Evolutionary conservation across 1,140 invertebrate species (phyloP), one percentile per base, ranked within the genome.

Genomic region (Holcopasites calliopsidis): DNA sequence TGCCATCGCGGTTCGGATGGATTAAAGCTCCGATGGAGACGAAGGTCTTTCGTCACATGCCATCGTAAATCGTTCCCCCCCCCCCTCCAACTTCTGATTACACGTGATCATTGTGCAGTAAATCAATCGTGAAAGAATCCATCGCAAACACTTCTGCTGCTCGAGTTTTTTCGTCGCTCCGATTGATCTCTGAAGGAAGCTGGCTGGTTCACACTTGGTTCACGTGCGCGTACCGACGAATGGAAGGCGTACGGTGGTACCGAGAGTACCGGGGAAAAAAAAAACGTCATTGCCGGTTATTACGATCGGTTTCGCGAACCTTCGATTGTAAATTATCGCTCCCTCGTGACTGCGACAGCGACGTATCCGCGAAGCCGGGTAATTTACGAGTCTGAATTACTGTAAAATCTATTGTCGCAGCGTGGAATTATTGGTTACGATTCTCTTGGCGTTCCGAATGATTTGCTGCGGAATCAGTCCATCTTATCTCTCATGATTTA

Each of bases 41-140:
- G 50, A 66, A 66, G 61, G 61, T 55, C 71, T 74, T 74, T 55
- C 5, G 62, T 74, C 71, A 55, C 50, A 47, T 47, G 50, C 21
- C 5, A n/a, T 65, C 35, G 28, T 74, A 66, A 74, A 74, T 66
- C 50, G 21, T 57, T 47, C 28, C 35, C 38, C 40, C n/a, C 26
- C 58, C 26, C 4, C 1, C 16, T 18, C 13, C 6, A 2, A 3
- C 2, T 13, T 23, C 3, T 5, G 50, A 57, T 55, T 58, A 35
- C 5, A 35, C 13, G 38, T 54, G 38, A 54, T 40, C 33, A 35
- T 6, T 2, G 3, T 13, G 18, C 40, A 7, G 31, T 57, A 55
- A 55, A 66, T 66, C 69, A 40, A 4, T n/a, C 57, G 44, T 23
- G 6, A 47, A n/a, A 64, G n/a, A 64, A 64, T 72, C 50, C 23